phyloP scores from a whole-genome alignment of 2,888 invertebrate genomes.

The Autographa pulchrina region DNA sequence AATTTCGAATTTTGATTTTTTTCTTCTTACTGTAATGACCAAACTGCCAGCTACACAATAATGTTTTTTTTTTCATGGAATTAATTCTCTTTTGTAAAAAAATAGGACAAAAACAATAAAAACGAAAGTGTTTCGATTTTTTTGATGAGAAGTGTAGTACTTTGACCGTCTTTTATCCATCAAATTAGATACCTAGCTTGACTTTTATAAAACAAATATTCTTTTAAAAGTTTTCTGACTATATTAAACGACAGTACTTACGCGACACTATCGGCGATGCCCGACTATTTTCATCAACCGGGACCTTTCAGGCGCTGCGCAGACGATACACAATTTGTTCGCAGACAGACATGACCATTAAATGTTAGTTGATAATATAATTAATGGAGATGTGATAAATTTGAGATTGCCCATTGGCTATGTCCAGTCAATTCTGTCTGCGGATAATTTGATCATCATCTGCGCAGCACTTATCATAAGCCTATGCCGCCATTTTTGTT shows the following conservation, averaged over 20 bases:
- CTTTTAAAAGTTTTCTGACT: neutral
- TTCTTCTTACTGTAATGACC: no score
- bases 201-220: neutral
- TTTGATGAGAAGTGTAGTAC: no score
- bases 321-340: neutral
- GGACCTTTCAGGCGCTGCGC: neutral
- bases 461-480: neutral
- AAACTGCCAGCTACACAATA: no score
- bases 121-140: no score
- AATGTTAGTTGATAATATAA: no score
- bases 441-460: neutral
- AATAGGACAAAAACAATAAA: no score
- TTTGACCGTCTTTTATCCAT: no score
- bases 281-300: neutral
- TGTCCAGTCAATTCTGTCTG: neutral
- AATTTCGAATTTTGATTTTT: no score
- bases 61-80: no score
- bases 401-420: neutral
- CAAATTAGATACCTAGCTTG: no score
- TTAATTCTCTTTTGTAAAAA: no score
- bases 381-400: no score
- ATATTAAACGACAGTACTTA: neutral
- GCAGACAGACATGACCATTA: neutral
- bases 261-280: neutral
- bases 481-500: neutral